Base-by-base conservation (phyloP, 2,797 vertebrate species). In the Danionella dracula region DNA sequence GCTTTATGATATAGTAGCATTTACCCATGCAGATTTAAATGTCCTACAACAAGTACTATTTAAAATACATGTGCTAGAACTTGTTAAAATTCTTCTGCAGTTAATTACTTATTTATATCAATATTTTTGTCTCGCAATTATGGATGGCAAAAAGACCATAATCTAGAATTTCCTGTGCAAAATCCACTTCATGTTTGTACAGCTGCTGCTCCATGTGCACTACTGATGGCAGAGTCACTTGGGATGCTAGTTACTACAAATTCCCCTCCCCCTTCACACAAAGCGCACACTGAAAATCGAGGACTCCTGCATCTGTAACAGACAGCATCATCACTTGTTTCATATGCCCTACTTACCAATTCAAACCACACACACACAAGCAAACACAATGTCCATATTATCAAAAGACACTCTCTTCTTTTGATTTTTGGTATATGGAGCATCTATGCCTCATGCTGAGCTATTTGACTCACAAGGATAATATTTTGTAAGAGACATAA, bases 391-490 rank as follows among this genome's bases (percentile, higher is more conserved):
- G 13, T 50, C 45, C 10, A n/a, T 37, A 48, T 34, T 41, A 46
- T 44, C 62, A 55, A 44, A 55, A 45, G 35, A 45, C 40, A 66
- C 27, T 31, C 21, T 17, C 40, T 46, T 29, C 38, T 8, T 46
- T 11, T 55, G 16, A 19, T 44, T 4, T 15, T 17, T 19, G 7
- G 19, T 46, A 17, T 27, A 31, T 32, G 29, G 12, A 31, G 34
- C 46, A 49, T 21, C 19, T 41, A 12, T 1, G 3, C 55, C 46
- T 23, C 55, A 59, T 42, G 37, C 55, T 17, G 54, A 6, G 11
- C 35, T 0, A 0, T 21, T 23, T 46, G 27, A 34, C 50, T 20
- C 11, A 17, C 17, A 13, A 1, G 27, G 31, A 49, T n/a, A 2
- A 42, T 29, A 38, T 21, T 20, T 29, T 50, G 12, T 23, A 15